Base-by-base conservation (phyloP, 2,888 invertebrate species). In the Muscina levida region DNA sequence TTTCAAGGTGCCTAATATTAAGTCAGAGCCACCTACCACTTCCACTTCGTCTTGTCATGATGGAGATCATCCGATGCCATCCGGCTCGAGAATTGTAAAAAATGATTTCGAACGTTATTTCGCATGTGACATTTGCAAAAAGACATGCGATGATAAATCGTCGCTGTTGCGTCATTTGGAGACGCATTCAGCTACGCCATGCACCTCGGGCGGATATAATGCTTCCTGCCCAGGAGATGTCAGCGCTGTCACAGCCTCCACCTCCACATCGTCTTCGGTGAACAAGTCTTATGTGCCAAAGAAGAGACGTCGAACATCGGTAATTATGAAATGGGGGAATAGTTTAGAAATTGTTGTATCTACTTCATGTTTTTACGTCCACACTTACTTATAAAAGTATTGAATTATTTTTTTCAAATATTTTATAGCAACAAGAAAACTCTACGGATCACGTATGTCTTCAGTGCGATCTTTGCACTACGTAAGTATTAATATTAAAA, bases 91-190 rank as follows among this genome's bases (percentile, higher is more conserved):
- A 72, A 62, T 31, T 5, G 3, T 31, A 31, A 31, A 3, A 24
- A 44, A 56, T 11, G 84, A 89, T 39, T 87, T 85, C 72, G 86
- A 91, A 91, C 90, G 93, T 72, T 96, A 95, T 26, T 81, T 77
- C 62, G 53, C 74, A 93, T 96, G 96, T 90, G 96, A 96, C 90
- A 92, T 96, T 87, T 96, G 96, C 89, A 94, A 95, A 85, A 95
- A 95, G 91, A 94, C 95, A 83, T 96, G 96, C 91, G 94, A 94
- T 72, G 92, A 95, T 85, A 96, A 96, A 75, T 95, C 94, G 15
- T 95, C 95, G 79, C 95, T 96, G 95, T 95, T 96, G 82, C 93
- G 95, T 39, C 96, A 96, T 90, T 95, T 96, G 88, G 95, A 96
- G 91, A 93, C 93, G 1, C 96, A 96, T 89, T 94, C 95, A 62